phyloP scores from a whole-genome alignment of 2,888 invertebrate species.

The Nomada fabriciana region DNA sequence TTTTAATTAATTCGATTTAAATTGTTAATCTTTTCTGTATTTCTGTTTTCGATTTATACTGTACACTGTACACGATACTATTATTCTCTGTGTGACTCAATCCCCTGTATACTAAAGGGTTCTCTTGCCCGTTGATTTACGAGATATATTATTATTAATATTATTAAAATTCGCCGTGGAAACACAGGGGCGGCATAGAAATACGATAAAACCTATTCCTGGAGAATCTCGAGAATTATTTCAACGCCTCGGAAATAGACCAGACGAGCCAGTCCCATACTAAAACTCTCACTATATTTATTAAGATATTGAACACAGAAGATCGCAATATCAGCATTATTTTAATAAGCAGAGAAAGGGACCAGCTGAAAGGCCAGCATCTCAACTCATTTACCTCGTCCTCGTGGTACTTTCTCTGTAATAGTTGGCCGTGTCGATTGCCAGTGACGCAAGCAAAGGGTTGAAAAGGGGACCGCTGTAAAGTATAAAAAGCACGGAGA shows the following conservation, averaged over 20 bases:
- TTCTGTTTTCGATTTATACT: too few relatives aligned
- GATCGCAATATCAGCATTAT: not conserved
- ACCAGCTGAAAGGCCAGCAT: not conserved
- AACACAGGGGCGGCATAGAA: not conserved
- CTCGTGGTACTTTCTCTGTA: not conserved
- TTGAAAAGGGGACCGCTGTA: not conserved
- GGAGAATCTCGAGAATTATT: conserved; percentile 10
- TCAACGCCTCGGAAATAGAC: not conserved
- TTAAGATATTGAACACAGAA: too few relatives aligned
- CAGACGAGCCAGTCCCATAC: too few relatives aligned
- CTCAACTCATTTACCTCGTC: conserved; percentile 13
- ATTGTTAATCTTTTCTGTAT: too few relatives aligned
- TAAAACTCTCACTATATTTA: not conserved
- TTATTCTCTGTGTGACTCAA: too few relatives aligned
- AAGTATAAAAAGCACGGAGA: conserved; percentile 15
- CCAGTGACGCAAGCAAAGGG: too few relatives aligned
- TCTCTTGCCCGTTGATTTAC: too few relatives aligned
- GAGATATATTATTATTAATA: too few relatives aligned
- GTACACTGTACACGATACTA: too few relatives aligned
- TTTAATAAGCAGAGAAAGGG: not conserved
- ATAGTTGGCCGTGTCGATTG: not conserved
- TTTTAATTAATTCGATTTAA: too few relatives aligned
- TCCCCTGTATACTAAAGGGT: too few relatives aligned
- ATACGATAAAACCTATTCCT: conserved; percentile 6
- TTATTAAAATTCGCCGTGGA: not conserved